Percentiles rank a stretch among this genome's conserved stretches.
phyloP scores from a whole-genome alignment of 2,113 vertebrate genomes.

The Lagopus leucura region DNA sequence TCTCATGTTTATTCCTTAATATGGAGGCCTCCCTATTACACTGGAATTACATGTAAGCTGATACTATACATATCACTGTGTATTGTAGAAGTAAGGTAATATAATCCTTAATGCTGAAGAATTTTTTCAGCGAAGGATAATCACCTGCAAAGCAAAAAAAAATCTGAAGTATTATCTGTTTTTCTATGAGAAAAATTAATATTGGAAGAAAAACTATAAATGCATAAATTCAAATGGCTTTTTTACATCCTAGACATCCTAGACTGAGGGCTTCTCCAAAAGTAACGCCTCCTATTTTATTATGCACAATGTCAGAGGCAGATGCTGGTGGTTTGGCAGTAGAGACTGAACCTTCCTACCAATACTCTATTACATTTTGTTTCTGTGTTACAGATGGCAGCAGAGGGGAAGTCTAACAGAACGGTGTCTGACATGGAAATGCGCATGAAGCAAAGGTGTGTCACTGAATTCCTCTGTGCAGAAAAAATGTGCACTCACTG shows the following conservation, averaged over 20 bases:
- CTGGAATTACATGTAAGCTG: neutral
- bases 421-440: neutral
- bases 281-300: neutral
- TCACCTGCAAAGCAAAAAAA: neutral
- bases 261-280: neutral
- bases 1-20: neutral
- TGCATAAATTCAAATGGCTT: neutral
- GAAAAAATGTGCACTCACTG: neutral
- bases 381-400: neutral
- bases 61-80: neutral
- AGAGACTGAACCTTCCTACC: neutral
- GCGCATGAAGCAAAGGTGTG: neutral
- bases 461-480: neutral
- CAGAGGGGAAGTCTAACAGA: neutral
- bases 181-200: neutral
- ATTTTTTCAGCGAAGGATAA: neutral
- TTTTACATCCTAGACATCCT: neutral
- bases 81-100: neutral
- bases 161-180: neutral
- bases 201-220: neutral
- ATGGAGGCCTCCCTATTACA: neutral
- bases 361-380: neutral
- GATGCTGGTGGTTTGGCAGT: neutral
- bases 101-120: neutral
- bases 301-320: neutral